Base-by-base conservation (phyloP, 2,888 invertebrate species). In the Gisinianus flammeolus region DNA sequence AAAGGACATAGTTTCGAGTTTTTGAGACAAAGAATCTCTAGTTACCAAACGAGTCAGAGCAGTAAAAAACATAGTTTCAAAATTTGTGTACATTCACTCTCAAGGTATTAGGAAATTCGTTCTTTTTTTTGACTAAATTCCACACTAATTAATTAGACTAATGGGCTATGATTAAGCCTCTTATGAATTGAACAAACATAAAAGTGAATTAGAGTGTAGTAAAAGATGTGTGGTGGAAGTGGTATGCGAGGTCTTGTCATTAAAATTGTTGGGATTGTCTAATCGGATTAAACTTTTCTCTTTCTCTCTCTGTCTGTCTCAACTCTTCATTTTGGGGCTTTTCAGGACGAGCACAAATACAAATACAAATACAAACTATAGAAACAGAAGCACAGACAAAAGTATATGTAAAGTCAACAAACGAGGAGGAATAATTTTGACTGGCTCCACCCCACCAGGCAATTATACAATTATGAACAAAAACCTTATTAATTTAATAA, bases 91-190 rank as follows among this genome's bases (percentile, higher is more conserved):
- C n/a, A n/a, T n/a, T n/a, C n/a, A n/a, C n/a, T n/a, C n/a, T n/a
- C n/a, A n/a, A n/a, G n/a, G n/a, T n/a, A n/a, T n/a, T n/a, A n/a
- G n/a, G n/a, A n/a, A n/a, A n/a, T n/a, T n/a, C n/a, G n/a, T n/a
- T n/a, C n/a, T n/a, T n/a, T n/a, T n/a, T n/a, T n/a, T n/a, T n/a
- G n/a, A n/a, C n/a, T n/a, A n/a, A n/a, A n/a, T n/a, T n/a, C n/a
- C n/a, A 22, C 68, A 69, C 68, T 69, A 69, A 70, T 70, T 70
- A 70, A 70, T 70, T 70, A 70, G 70, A 70, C 70, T 70, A 70
- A 70, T 70, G 70, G 70, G 70, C 54, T 70, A 54, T 24, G 26
- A 24, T 70, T 54, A 70, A 70, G 70, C 70, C 54, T 54, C 54
- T 70, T 62, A 62, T 54, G 30, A 70, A 70, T 52, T 70, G 70